Evolutionary conservation across 2,113 vertebrate genomes (phyloP).

Genomic region (Vidua macroura): DNA sequence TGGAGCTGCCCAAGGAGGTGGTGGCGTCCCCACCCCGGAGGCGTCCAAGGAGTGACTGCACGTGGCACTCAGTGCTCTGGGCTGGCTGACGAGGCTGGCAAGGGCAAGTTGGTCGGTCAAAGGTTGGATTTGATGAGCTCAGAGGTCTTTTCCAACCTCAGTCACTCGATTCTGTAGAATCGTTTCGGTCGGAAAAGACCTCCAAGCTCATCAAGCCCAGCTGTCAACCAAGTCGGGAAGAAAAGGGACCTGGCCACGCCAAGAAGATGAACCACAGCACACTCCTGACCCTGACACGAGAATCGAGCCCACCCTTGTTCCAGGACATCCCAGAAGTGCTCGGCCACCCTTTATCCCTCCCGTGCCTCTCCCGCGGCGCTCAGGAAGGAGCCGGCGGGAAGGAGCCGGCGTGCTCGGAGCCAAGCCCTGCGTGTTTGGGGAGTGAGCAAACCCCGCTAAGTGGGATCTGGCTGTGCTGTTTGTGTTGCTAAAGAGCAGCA

Average conservation of each 20-base stretch:
- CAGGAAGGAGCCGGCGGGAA: neutral
- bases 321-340: neutral
- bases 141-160: neutral
- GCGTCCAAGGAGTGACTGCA: neutral
- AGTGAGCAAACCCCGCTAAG: conserved; percentile 29
- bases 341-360: neutral
- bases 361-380: fast-evolving
- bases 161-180: fast-evolving
- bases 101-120: neutral
- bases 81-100: neutral
- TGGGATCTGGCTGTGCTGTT: conserved; percentile 44
- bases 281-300: neutral
- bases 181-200: fast-evolving
- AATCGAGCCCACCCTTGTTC: neutral
- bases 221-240: no score
- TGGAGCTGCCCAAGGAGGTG: neutral
- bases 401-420: fast-evolving
- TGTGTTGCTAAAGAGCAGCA: conserved; percentile 56
- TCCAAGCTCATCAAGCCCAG: neutral
- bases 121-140: neutral
- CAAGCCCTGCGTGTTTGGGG: neutral
- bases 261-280: neutral
- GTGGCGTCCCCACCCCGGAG: neutral
- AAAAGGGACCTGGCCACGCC: fast-evolving
- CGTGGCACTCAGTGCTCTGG: neutral